A percentile compares a stretch with the other conserved stretches of the same genome.
phyloP scores from a whole-genome alignment of 2,888 invertebrate species.

The Microchrysa polita region DNA sequence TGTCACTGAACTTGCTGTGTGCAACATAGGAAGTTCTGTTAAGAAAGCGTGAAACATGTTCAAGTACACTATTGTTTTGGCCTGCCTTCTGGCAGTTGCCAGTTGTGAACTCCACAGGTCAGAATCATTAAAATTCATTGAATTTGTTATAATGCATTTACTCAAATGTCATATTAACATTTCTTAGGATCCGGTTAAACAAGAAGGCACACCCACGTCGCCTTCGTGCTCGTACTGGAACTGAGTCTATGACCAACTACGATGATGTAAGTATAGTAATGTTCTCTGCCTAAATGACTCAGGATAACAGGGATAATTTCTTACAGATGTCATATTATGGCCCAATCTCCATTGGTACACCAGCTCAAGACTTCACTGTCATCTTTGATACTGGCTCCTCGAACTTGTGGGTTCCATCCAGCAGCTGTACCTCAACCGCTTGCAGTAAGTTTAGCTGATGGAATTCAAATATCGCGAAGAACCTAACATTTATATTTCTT shows the following conservation, averaged over 20 bases:
- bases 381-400: slow-evolving; percentile 97
- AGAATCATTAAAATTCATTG: too few relatives aligned
- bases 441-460: not conserved
- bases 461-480: not conserved
- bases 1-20: too few relatives aligned
- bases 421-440: slow-evolving; percentile 75
- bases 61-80: slow-evolving; percentile 11
- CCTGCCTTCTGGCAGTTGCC: slow-evolving; percentile 24
- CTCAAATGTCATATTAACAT: too few relatives aligned
- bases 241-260: slow-evolving; percentile 8
- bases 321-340: slow-evolving; percentile 76
- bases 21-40: not conserved
- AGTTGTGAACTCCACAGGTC: slow-evolving; percentile 14
- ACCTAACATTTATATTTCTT: not conserved
- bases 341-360: slow-evolving; percentile 84
- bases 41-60: not conserved
- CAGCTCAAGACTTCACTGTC: slow-evolving; percentile 88
- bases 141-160: too few relatives aligned
- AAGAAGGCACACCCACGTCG: not conserved
- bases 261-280: slow-evolving; percentile 4
- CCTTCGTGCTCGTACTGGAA: slow-evolving; percentile 67
- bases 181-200: slow-evolving; percentile 6
- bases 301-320: not conserved
- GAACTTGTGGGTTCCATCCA: slow-evolving; percentile 93
- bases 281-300: too few relatives aligned